Conservation (phyloP, 2,797 vertebrate genomes). For the Alectoris magna region DNA sequence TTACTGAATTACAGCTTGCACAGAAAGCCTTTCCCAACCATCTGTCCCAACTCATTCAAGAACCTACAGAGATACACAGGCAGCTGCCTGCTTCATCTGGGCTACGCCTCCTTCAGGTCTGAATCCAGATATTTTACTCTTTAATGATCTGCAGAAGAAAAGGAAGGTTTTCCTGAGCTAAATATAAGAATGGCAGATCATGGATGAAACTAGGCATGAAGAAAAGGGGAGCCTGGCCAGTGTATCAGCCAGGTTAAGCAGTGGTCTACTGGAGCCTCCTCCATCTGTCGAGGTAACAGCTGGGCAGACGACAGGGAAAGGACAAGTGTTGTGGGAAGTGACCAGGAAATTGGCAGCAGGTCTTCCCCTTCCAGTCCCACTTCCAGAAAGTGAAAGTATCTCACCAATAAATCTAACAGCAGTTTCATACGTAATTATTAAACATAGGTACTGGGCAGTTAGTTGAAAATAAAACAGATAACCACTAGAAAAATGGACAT, state of each 20-base stretch:
- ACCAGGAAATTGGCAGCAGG: not conserved
- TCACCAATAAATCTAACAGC: not conserved
- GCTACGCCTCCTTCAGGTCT: not conserved
- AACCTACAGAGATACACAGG: not conserved
- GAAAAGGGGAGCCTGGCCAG: not conserved
- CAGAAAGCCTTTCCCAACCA: not conserved
- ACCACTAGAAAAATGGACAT: not conserved
- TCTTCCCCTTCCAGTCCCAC: not conserved
- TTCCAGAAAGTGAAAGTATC: not conserved
- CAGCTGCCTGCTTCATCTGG: not conserved
- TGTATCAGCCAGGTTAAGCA: not conserved
- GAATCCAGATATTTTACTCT: not conserved
- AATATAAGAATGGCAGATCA: fast-evolving
- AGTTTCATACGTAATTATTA: not conserved
- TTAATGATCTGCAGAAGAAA: not conserved
- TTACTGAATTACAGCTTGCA: not conserved
- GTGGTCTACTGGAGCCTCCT: not conserved
- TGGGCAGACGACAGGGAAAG: not conserved
- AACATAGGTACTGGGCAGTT: not conserved
- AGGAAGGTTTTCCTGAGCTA: not conserved
- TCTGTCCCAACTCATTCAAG: not conserved
- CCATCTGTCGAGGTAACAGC: not conserved
- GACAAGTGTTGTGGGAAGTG: not conserved
- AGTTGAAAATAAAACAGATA: not conserved
- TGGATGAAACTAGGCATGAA: not conserved